Conservation (phyloP, 2,113 vertebrate species). For the Lophotis ruficrista region DNA sequence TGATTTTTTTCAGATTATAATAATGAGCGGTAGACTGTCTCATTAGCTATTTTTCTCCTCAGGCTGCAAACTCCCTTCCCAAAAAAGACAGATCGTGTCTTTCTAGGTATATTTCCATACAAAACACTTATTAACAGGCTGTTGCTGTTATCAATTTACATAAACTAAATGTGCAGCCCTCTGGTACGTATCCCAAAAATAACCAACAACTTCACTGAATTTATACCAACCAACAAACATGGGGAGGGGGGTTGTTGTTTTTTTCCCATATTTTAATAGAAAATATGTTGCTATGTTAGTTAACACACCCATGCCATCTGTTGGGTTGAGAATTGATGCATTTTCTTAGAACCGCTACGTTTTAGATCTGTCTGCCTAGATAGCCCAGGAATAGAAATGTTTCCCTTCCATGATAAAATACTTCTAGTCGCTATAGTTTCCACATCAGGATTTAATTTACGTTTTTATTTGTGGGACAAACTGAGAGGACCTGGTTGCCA, state of each 20-base stretch:
- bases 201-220: slow-evolving; percentile 75
- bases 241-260: slow-evolving; percentile 66
- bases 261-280: slow-evolving; percentile 74
- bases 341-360: slow-evolving; percentile 62
- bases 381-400: slow-evolving; percentile 8
- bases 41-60: slow-evolving; percentile 41
- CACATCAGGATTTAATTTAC: not conserved
- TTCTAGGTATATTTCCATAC: slow-evolving; percentile 74
- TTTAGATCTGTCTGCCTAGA: slow-evolving; percentile 57
- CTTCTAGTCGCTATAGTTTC: not conserved
- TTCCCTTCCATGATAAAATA: not conserved
- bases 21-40: slow-evolving; percentile 52
- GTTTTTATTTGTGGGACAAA: not conserved
- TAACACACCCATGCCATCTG: slow-evolving; percentile 81
- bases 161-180: slow-evolving; percentile 74
- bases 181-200: slow-evolving; percentile 74
- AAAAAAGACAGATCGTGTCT: slow-evolving; percentile 60
- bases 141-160: slow-evolving; percentile 75
- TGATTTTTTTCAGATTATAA: slow-evolving; percentile 44
- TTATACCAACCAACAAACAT: slow-evolving; percentile 72
- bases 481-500: not conserved
- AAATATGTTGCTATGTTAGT: slow-evolving; percentile 78
- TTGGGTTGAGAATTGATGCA: slow-evolving; percentile 64
- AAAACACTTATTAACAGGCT: slow-evolving; percentile 73
- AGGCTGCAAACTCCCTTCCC: slow-evolving; percentile 54